Percentiles rank a stretch among this genome's conserved stretches.
Conservation (phyloP, 1,140 invertebrate species). For the Solenopsis fugax region DNA sequence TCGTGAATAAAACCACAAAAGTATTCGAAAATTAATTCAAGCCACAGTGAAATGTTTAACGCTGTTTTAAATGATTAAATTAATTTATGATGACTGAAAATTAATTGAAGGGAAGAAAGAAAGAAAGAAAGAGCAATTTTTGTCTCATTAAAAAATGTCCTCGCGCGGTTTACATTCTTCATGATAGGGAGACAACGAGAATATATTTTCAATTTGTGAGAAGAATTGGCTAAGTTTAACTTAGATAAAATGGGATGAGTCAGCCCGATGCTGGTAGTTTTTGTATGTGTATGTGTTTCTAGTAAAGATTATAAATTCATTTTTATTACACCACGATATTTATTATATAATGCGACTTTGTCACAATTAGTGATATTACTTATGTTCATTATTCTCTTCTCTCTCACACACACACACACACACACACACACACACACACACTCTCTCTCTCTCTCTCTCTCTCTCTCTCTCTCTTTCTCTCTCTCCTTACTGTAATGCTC, state of each 20-base stretch:
- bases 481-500: background rate
- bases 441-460: no score
- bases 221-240: conserved; percentile 39
- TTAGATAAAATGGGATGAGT: conserved; percentile 24
- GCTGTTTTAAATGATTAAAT: conserved; percentile 10
- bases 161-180: conserved; percentile 6
- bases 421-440: no score
- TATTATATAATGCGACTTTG: background rate
- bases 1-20: background rate
- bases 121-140: background rate
- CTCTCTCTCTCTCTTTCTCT: no score
- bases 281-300: background rate
- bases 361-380: background rate
- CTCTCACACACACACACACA: no score
- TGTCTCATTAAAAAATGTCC: background rate
- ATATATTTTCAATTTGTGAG: conserved; percentile 21
- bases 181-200: background rate
- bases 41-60: background rate
- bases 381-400: background rate
- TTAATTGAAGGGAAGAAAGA: background rate
- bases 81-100: conserved; percentile 37
- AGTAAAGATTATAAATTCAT: conserved; percentile 3
- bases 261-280: background rate
- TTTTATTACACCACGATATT: conserved; percentile 3
- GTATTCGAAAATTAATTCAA: background rate